Conservation (phyloP, 1,140 invertebrate genomes). For the Drosophila willistoni region DNA sequence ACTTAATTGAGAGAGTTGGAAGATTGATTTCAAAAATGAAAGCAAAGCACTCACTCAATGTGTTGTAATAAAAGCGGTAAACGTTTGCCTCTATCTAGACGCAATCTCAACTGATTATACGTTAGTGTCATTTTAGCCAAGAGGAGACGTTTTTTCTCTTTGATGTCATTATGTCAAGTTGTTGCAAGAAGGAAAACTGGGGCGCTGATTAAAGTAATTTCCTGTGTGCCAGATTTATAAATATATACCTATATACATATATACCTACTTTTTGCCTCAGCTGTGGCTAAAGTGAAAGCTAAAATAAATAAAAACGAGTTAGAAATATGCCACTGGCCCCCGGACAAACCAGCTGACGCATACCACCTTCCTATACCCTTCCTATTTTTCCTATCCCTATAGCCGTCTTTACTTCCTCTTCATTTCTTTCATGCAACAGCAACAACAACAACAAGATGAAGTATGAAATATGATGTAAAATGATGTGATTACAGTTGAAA, state of each 20-base stretch:
- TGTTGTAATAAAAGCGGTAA: too few species aligned
- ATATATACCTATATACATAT: conserved; percentile 13
- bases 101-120: neutral
- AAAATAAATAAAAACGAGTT: conserved; percentile 50
- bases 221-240: conserved; percentile 33
- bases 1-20: too few species aligned
- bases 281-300: conserved; percentile 12
- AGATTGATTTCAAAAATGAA: too few species aligned
- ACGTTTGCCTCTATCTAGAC: neutral
- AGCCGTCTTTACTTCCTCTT: conserved; percentile 8
- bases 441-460: conserved; percentile 64
- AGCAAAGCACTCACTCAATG: neutral
- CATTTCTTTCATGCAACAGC: conserved; percentile 35
- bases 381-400: conserved; percentile 1
- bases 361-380: conserved; percentile 18
- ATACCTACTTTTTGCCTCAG: conserved; percentile 19
- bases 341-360: conserved; percentile 29
- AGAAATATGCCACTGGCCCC: conserved; percentile 39
- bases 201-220: conserved; percentile 65
- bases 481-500: conserved; percentile 79
- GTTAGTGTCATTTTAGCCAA: conserved; percentile 8
- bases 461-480: conserved; percentile 80
- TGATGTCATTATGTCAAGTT: conserved; percentile 21
- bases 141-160: conserved; percentile 6
- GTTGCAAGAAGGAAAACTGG: conserved; percentile 18